Evolutionary conservation across 2,797 vertebrate species (phyloP).

Genomic region (Sebastes flavidus): DNA sequence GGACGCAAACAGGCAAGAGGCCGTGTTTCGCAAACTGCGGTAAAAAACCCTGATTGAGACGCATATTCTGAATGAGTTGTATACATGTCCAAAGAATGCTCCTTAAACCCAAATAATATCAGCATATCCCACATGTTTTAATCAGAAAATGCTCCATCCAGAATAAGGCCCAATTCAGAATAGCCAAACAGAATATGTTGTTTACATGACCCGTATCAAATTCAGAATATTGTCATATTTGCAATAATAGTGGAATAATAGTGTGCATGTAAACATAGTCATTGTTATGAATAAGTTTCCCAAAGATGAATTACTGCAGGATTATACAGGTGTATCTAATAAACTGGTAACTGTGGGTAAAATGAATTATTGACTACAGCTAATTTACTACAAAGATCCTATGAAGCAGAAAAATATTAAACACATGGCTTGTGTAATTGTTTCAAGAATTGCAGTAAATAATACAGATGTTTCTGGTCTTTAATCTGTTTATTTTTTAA

Average conservation of each 20-base stretch:
- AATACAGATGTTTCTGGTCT: constrained; percentile 15
- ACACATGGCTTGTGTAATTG: constrained; percentile 7
- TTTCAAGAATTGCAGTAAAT: constrained; percentile 24
- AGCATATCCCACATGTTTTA: neutral
- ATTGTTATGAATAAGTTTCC: neutral
- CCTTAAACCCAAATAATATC: rapidly evolving
- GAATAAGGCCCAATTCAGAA: neutral
- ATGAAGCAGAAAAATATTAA: constrained; percentile 2
- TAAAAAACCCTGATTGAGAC: rapidly evolving
- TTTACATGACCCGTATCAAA: neutral
- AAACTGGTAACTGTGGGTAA: neutral
- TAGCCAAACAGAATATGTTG: neutral
- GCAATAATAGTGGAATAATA: neutral
- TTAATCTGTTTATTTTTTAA: constrained; percentile 28
- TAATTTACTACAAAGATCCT: neutral
- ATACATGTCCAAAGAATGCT: neutral
- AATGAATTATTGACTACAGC: neutral
- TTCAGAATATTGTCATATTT: neutral
- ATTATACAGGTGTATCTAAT: neutral
- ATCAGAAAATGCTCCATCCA: neutral
- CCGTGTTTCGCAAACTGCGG: rapidly evolving
- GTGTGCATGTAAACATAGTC: neutral
- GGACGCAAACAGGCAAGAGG: too few species aligned
- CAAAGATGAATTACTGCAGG: neutral
- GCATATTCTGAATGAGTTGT: neutral